Base-by-base conservation (phyloP, 1,140 invertebrate genomes). In the Tribolium castaneum region DNA sequence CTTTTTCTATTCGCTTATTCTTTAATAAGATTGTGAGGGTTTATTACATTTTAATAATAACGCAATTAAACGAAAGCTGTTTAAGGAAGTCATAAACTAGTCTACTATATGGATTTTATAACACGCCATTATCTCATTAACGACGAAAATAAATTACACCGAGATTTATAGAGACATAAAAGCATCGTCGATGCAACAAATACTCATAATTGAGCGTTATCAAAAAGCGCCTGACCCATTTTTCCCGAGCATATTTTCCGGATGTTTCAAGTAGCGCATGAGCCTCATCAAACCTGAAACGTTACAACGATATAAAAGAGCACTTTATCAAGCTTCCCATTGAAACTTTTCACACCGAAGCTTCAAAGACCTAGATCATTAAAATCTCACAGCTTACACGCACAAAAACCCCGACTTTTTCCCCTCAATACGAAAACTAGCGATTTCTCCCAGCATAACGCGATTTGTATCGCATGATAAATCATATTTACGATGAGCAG, bases 391-490 rank as follows among this genome's bases (percentile, higher is more conserved):
- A 70, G 39, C 39, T 45, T 45, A 45, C 39, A 9, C 39, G 39
- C n/a, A 45, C 30, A 62, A 16, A 62, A 62, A 62, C n/a, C 30
- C 56, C 56, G 30, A 62, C 39, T 62, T 62, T 62, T 62, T 62
- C 16, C 56, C 22, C 22, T 9, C 56, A 19, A 62, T 22, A 19
- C 19, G 19, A 62, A 62, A 62, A 62, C n/a, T 12, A 62, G 19
- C 56, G 22, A 62, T 62, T 22, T 22, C 7, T 14, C 4, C 30
- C 62, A 12, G 13, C 19, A 77, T 80, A 80, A 79, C 66, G 45
- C 74, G 77, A 80, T 80, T 76, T 73, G 66, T 73, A 30, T 78
- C 79, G 80, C 70, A 52, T 70, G 80, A 74, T 79, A 80, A 80
- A 80, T 80, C 78, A 80, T 72, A 80, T 80, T 76, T 80, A 79